Evolutionary conservation across 2,113 vertebrate genomes (phyloP), one percentile per base, ranked within the genome.

Genomic region (Podocnemis expansa): DNA sequence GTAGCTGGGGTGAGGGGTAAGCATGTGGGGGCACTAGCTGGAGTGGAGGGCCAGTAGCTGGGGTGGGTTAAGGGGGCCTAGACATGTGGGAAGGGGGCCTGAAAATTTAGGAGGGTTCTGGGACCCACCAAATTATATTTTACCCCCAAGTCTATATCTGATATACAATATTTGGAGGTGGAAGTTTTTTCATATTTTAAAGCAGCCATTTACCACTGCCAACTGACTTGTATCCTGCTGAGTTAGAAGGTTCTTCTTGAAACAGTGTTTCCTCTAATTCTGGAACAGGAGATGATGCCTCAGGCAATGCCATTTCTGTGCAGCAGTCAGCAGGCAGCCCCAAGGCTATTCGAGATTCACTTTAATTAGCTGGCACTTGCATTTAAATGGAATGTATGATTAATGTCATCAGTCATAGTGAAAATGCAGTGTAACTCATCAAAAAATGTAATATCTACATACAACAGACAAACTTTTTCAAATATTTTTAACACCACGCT

Each of bases 291-390:
- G 34, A 83, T 93, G 47, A 75, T 95, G 85, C 87, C 95, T 79
- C 55, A 85, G 93, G 78, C n/a, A 0, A 89, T 95, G 54, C 16
- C 14, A 51, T 41, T 91, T 92, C 60, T 80, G 41, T 78, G 51
- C 58, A 58, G 84, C 41, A 78, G 82, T 45, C n/a, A 2, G 81
- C 82, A 95, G 81, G 22, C 78, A 95, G 81, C 63, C 91, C 89
- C 90, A 89, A 90, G 84, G 79, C 85, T 80, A n/a, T 10, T 55
- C 13, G 47, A 94, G 45, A 29, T 52, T 95, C 54, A 52, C 92
- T 90, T 95, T 95, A 95, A 95, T 96, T 95, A 91, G 80, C 86
- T 95, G 91, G 84, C 87, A 88, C 63, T 51, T 86, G 78, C 56
- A 24, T 43, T 24, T 67, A 92, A 83, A 95, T 94, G 89, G 87